Evolutionary conservation across 2,113 vertebrate species (phyloP).

Genomic region (Oncorhynchus tshawytscha): DNA sequence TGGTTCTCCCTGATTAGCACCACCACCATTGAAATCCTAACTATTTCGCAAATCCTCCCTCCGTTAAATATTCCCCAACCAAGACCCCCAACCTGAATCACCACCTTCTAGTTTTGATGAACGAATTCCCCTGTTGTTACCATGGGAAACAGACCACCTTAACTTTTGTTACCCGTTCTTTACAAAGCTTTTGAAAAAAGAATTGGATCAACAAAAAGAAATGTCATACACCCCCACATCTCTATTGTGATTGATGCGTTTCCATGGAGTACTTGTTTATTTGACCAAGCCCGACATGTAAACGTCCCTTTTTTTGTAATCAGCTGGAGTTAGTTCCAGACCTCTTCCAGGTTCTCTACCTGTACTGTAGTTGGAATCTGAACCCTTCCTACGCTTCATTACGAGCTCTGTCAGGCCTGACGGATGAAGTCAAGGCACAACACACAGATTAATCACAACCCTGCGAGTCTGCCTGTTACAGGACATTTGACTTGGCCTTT

Average conservation of each 20-base stretch:
- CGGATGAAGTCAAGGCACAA: constrained; percentile 48
- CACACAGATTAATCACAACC: constrained; percentile 53
- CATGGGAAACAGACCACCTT: constrained; percentile 59
- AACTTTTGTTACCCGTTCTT: constrained; percentile 61
- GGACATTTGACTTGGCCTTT: constrained; percentile 46
- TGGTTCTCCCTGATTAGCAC: constrained; percentile 88
- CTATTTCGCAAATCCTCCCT: constrained; percentile 82
- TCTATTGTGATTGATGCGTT: constrained; percentile 44
- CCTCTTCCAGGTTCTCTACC: constrained; percentile 51
- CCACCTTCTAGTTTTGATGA: constrained; percentile 69
- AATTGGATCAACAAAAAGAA: constrained; percentile 78
- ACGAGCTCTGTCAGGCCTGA: constrained; percentile 51
- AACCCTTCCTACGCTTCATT: constrained; percentile 60
- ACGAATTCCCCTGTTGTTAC: constrained; percentile 85
- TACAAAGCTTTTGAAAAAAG: constrained; percentile 52
- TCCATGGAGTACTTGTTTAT: constrained; percentile 61
- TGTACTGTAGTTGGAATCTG: constrained; percentile 59
- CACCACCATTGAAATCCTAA: constrained; percentile 73
- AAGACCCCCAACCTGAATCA: constrained; percentile 58
- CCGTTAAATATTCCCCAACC: constrained; percentile 44
- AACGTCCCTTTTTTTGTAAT: constrained; percentile 63
- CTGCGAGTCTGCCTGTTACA: constrained; percentile 46
- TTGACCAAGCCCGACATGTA: constrained; percentile 52
- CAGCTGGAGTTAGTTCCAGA: constrained; percentile 58
- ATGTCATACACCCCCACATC: constrained; percentile 25